Evolutionary conservation across 2,797 vertebrate species (phyloP), one percentile per base, ranked within the genome.

Genomic region (Poecilia picta): DNA sequence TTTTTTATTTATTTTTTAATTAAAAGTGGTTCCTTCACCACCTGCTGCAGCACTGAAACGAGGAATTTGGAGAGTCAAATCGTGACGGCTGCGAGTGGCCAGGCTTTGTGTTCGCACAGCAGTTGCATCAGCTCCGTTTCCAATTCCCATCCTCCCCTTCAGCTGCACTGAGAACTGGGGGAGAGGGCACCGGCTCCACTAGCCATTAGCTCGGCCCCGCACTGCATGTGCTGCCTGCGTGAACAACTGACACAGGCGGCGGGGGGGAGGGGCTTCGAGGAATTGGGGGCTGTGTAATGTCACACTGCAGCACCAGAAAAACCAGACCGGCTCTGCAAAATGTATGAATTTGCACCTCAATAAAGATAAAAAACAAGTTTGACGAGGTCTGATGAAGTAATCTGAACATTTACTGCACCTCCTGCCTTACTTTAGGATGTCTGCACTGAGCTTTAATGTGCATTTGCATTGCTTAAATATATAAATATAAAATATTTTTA

Each of bases 101-200:
- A 31, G 39, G 78, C 80, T 88, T 84, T 84, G 74, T 86, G 87
- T 85, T 84, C 59, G 66, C 76, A 72, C 62, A 71, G 83, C 83
- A 80, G 83, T 25, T 70, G 51, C 76, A 84, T 31, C 80, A 28
- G 39, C 84, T 81, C 74, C 18, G 36, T 57, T 39, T 39, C 73
- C 75, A 68, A 25, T 47, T 76, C 74, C 89, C 84, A 28, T 79
- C 77, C 85, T 72, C 75, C 83, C 64, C 73, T 53, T 68, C 28
- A 2, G 47, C 86, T 75, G 84, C 62, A 90, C 84, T 89, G 88
- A 87, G 90, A 94, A 93, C 82, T 94, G 87, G 90, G 93, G 91
- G 87, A 90, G 93, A 91, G 93, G 92, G 84, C 88, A 91, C 36
- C 12, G 85, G 80, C 91, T 74, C 76, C 64, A 64, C 82, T 47